A percentile compares a stretch with the other conserved stretches of the same genome.
Conservation (phyloP, 2,888 invertebrate genomes). For the Adelphocoris suturalis region DNA sequence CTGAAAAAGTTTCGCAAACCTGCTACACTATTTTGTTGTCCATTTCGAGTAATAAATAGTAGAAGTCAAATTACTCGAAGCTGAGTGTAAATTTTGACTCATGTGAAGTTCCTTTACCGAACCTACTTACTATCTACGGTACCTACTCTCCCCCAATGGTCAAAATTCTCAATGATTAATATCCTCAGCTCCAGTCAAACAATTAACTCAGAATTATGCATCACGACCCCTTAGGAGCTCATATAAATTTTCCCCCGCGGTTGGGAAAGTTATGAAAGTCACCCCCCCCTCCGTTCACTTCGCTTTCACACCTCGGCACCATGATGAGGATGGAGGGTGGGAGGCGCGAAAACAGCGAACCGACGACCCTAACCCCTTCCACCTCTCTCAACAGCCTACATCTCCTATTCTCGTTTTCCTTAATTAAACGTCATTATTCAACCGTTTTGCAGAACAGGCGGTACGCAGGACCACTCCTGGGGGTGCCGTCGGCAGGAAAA, state of each 20-base stretch:
- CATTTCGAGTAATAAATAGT: too few relatives aligned
- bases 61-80: too few relatives aligned
- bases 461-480: conserved; percentile 18
- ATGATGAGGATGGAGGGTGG: background rate
- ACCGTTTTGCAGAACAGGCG: conserved; percentile 28
- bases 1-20: too few relatives aligned
- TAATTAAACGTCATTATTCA: conserved; percentile 50
- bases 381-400: background rate
- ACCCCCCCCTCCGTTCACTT: background rate
- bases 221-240: conserved; percentile 3
- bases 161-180: background rate
- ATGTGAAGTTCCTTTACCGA: too few relatives aligned
- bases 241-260: conserved; percentile 20
- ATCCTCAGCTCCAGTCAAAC: conserved; percentile 15
- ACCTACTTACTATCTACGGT: too few relatives aligned
- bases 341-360: background rate
- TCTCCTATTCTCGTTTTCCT: conserved; percentile 39
- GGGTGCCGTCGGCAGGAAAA: background rate
- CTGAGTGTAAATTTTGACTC: too few relatives aligned
- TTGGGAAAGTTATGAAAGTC: conserved; percentile 28
- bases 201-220: conserved; percentile 41
- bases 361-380: background rate
- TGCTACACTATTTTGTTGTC: too few relatives aligned
- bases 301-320: background rate
- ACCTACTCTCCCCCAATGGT: too few relatives aligned